These are phyloP conservation scores for Pogonus chalceus DNA, from an alignment of 1,140 invertebrate species.

Conservation along the genomic window DNA sequence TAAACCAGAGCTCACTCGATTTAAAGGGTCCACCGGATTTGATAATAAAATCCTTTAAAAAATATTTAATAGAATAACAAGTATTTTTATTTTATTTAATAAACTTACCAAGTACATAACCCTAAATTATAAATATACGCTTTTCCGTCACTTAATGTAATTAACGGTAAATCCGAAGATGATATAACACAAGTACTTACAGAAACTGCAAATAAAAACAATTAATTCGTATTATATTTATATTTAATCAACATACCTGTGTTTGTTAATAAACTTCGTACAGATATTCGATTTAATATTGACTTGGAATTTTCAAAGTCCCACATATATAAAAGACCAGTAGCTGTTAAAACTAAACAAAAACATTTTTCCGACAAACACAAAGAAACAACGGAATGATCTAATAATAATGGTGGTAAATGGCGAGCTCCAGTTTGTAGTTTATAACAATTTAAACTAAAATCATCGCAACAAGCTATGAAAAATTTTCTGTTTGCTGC, in stretches of 20 bases:
- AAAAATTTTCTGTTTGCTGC: constrained; percentile 26
- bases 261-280: constrained; percentile 37
- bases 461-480: constrained; percentile 32
- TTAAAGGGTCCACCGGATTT: constrained; percentile 39
- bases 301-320: constrained; percentile 24
- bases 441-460: constrained; percentile 28
- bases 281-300: constrained; percentile 33
- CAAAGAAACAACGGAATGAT: constrained; percentile 27
- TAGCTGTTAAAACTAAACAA: constrained; percentile 32
- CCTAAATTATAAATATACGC: constrained; percentile 55
- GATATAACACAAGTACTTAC: constrained; percentile 48
- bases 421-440: constrained; percentile 28
- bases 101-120: constrained; percentile 51
- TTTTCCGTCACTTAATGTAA: constrained; percentile 55
- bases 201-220: constrained; percentile 34
- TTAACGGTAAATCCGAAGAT: constrained; percentile 49
- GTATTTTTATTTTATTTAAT: constrained; percentile 2
- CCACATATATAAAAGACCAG: constrained; percentile 34
- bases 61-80: neutral
- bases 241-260: constrained; percentile 31
- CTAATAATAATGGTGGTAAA: constrained; percentile 28
- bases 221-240: constrained; percentile 13
- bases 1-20: constrained; percentile 30
- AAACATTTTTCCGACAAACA: constrained; percentile 25
- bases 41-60: constrained; percentile 37